Evolutionary conservation across 2,797 vertebrate species (phyloP), one percentile per base, ranked within the genome.

Genomic region (Acanthopagrus latus): DNA sequence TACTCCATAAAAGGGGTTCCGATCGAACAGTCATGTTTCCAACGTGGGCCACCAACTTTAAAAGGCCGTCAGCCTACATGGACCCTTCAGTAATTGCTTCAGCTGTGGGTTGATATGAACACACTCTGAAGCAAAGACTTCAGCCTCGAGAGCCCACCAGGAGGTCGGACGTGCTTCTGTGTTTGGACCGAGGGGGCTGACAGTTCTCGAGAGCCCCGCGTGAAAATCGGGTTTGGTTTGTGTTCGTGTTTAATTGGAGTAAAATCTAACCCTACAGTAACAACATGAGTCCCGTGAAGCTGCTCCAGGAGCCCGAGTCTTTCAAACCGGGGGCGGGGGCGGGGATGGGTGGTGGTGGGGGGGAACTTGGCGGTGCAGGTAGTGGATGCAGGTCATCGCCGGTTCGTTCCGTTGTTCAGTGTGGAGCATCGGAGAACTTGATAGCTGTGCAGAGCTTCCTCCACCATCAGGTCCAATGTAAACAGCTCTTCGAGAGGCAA

Each of bases 21-120:
- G 91, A 89, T 88, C 29, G 67, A 94, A 94, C 93, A 93, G 93
- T 94, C 92, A 88, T 87, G 88, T 82, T 88, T 88, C 80, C 82
- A 89, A 86, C 85, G 78, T 78, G 70, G 70, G 75, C 77, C 80
- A 86, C 91, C 77, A 83, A 89, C 88, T 69, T 74, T 52, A 80
- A 84, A 87, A 78, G 75, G 78, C 87, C 71, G 27, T 64, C 63
- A 69, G 71, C 68, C 71, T 51, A 73, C 62, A 33, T 88, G 88
- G 89, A 91, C 84, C 86, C 84, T 88, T 74, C 64, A 80, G 78
- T 83, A 88, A 89, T 86, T 82, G 89, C 86, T 89, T 91, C 86
- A 89, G 88, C 55, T 77, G 79, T 77, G 77, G 69, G 82, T 80
- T 64, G 83, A 91, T 82, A 85, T 63, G 67, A 86, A 85, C 87